phyloP scores from a whole-genome alignment of 2,113 vertebrate species.

The Gymnarchus niloticus region DNA sequence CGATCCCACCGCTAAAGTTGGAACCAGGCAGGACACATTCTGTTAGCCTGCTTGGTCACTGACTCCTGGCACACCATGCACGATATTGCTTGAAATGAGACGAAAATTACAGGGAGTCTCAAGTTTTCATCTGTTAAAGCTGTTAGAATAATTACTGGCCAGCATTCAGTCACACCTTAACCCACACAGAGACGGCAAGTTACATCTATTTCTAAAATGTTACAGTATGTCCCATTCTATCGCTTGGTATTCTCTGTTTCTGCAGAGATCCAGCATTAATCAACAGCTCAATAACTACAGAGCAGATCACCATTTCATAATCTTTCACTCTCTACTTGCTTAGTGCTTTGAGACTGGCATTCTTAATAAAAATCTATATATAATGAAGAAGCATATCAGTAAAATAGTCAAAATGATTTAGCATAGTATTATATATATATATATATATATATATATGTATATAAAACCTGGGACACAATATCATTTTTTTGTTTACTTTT shows the following conservation, averaged over 20 bases:
- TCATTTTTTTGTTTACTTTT: not conserved
- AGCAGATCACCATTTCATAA: not conserved
- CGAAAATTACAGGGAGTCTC: not conserved
- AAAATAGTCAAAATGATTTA: not conserved
- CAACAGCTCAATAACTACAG: not conserved
- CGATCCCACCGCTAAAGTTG: conserved; percentile 41
- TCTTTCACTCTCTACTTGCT: not conserved
- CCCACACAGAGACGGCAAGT: not conserved
- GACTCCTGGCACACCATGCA: conserved; percentile 24
- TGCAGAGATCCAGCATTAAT: not conserved
- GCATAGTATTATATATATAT: not conserved
- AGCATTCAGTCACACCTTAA: conserved; percentile 14
- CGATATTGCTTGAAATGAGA: not conserved
- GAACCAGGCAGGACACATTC: conserved; percentile 41
- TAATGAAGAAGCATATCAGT: not conserved
- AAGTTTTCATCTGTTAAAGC: not conserved
- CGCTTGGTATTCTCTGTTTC: not conserved
- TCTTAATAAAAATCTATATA: not conserved
- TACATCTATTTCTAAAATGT: conserved; percentile 6
- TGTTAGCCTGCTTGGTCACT: conserved; percentile 39
- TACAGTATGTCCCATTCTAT: not conserved
- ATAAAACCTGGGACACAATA: not conserved
- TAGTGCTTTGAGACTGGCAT: not conserved
- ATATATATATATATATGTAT: not conserved
- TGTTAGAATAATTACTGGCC: conserved; percentile 6